Evolutionary conservation across 2,888 invertebrate genomes (phyloP).

Genomic region (Caenorhabditis sp.): DNA sequence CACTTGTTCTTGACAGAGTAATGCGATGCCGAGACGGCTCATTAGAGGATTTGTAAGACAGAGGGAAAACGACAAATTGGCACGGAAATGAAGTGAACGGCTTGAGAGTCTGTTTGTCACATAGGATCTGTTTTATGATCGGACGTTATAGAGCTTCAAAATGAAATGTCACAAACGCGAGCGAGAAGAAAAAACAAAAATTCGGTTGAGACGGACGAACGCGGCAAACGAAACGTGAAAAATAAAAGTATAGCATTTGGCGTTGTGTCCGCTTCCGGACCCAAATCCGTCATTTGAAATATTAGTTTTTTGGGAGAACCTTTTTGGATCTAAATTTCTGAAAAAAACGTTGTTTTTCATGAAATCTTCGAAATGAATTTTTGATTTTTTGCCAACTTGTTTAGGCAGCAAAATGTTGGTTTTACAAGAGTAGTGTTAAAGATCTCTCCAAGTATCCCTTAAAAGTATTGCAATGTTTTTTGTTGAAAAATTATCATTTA

Average conservation of each 20-base stretch:
- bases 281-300: neutral
- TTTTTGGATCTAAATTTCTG: neutral
- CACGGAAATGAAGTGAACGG: conserved; percentile 41
- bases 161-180: conserved; percentile 6
- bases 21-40: conserved; percentile 57
- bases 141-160: conserved; percentile 13
- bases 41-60: conserved; percentile 47
- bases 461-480: neutral
- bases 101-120: conserved; percentile 37
- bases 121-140: conserved; percentile 17
- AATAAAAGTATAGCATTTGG: neutral
- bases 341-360: too few species aligned
- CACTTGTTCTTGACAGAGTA: conserved; percentile 61
- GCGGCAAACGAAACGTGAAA: conserved; percentile 2
- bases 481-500: conserved; percentile 28
- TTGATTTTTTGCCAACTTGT: too few species aligned
- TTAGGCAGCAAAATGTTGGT: too few species aligned
- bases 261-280: neutral
- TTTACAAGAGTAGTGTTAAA: neutral
- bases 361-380: too few species aligned
- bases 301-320: neutral
- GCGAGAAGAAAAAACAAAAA: neutral
- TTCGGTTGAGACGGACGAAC: neutral
- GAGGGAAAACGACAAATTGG: conserved; percentile 44
- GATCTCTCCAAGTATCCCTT: too few species aligned